phyloP scores from a whole-genome alignment of 2,797 vertebrate species.

The Xenops minutus region DNA sequence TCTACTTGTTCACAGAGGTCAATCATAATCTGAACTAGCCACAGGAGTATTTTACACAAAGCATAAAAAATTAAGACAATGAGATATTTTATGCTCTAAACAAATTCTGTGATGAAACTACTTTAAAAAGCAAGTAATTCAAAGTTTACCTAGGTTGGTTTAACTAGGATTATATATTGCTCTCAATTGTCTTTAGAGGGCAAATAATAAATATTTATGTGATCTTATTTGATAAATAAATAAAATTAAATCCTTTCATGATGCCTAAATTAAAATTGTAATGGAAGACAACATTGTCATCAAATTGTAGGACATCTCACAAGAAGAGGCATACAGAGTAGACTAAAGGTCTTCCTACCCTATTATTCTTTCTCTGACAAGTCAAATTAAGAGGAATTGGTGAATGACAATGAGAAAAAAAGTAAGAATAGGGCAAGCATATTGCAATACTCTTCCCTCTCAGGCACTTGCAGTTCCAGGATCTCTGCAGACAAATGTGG shows the following conservation, averaged over 20 bases:
- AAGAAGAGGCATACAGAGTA: background rate
- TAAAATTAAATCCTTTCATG: background rate
- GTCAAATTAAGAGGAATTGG: background rate
- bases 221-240: background rate
- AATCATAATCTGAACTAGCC: background rate
- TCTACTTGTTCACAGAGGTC: background rate
- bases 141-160: background rate
- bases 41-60: background rate
- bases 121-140: background rate
- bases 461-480: background rate
- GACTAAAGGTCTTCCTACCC: background rate
- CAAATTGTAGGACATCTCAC: background rate
- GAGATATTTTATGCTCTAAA: background rate
- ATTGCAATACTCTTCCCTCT: background rate
- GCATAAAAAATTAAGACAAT: background rate
- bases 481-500: background rate
- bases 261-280: background rate
- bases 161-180: background rate
- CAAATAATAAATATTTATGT: background rate
- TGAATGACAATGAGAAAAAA: background rate
- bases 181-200: background rate
- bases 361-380: background rate
- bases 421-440: background rate
- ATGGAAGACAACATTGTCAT: background rate
- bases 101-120: background rate